Evolutionary conservation across 2,888 invertebrate genomes (phyloP).

Genomic region (Apodemia duryi): DNA sequence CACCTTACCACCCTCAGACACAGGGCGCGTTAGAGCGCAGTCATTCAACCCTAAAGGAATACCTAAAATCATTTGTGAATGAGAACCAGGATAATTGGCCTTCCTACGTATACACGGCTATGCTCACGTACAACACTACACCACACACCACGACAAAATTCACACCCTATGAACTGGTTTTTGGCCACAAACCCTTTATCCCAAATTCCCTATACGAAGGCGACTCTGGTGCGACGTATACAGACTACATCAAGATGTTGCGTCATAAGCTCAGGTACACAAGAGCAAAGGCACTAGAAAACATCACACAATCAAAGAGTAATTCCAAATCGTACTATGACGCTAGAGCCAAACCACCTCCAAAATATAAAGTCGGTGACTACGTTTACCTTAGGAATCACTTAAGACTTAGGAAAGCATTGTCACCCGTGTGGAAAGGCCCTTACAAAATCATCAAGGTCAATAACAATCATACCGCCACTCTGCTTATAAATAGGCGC

Average conservation of each 20-base stretch:
- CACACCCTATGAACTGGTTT: not conserved
- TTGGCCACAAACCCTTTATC: not conserved
- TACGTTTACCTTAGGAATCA: not conserved
- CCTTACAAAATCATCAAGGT: not conserved
- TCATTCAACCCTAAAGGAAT: conserved; percentile 15
- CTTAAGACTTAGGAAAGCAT: not conserved
- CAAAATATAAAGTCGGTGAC: conserved; percentile 4
- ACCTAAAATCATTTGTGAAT: conserved; percentile 10
- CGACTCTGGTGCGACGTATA: not conserved
- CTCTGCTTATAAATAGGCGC: not conserved
- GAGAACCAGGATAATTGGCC: conserved; percentile 15
- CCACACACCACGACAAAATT: not conserved
- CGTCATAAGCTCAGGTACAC: not conserved
- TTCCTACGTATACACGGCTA: conserved; percentile 1
- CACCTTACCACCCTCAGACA: conserved; percentile 17
- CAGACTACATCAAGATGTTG: not conserved
- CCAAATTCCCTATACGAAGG: not conserved
- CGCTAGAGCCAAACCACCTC: not conserved
- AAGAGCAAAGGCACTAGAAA: not conserved
- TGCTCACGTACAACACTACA: not conserved
- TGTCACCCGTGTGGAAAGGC: not conserved
- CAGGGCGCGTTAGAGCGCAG: conserved; percentile 16
- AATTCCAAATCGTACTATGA: conserved; percentile 12
- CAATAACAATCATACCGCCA: not conserved
- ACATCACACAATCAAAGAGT: not conserved